Evolutionary conservation across 2,797 vertebrate genomes (phyloP).

Genomic region (Eulemur coronatus): DNA sequence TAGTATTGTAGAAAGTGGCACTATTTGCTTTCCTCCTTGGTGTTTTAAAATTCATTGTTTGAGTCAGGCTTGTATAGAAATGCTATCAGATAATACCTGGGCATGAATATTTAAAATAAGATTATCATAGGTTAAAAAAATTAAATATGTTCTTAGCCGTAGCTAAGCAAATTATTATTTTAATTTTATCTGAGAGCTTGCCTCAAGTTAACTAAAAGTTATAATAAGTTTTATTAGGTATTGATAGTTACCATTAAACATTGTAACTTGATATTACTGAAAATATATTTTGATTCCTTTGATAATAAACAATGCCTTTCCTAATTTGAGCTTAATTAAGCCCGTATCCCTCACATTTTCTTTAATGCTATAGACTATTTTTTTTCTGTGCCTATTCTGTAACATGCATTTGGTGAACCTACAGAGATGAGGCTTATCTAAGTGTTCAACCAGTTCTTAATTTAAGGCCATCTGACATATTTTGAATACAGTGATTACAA

Average conservation of each 20-base stretch:
- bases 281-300: neutral
- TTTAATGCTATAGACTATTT: constrained; percentile 47
- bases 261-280: neutral
- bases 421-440: constrained; percentile 43
- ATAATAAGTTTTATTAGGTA: neutral
- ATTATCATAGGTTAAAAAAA: neutral
- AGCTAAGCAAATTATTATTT: neutral
- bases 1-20: neutral
- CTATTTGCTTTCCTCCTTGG: neutral
- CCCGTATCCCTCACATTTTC: constrained; percentile 2
- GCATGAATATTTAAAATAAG: neutral
- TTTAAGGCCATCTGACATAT: constrained; percentile 60
- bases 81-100: neutral
- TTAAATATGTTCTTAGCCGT: neutral
- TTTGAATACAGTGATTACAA: constrained; percentile 30
- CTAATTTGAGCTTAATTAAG: constrained; percentile 63
- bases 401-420: constrained; percentile 47
- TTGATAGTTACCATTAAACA: neutral
- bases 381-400: neutral
- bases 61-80: neutral
- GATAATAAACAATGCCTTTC: constrained; percentile 32
- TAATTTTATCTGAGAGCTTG: neutral
- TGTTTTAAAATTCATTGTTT: neutral
- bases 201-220: neutral
- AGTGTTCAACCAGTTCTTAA: constrained; percentile 62